Percentiles rank a stretch among this genome's conserved stretches.
phyloP scores from a whole-genome alignment of 2,113 vertebrate genomes.

The Pedetes capensis region DNA sequence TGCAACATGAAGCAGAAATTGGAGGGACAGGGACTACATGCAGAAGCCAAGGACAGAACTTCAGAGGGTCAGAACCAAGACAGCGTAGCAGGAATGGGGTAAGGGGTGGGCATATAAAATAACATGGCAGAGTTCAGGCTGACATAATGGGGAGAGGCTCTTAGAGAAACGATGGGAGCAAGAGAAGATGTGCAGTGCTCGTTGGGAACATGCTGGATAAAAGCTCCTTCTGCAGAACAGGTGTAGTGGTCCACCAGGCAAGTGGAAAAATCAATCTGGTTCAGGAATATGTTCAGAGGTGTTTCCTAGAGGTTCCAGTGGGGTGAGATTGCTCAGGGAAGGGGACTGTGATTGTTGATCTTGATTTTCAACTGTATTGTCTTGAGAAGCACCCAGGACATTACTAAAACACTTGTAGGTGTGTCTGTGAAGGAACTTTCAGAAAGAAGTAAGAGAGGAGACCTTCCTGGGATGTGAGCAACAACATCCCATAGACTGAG shows the following conservation, averaged over 20 bases:
- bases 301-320: accelerated
- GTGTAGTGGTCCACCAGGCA: too few relatives aligned
- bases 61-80: not conserved
- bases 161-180: not conserved
- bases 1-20: not conserved
- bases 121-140: not conserved
- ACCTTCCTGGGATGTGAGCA: too few relatives aligned
- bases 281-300: too few relatives aligned
- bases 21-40: not conserved
- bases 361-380: too few relatives aligned
- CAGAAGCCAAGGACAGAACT: too few relatives aligned
- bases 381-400: too few relatives aligned
- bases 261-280: not conserved
- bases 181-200: not conserved
- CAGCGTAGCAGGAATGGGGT: too few relatives aligned
- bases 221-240: not conserved
- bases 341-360: too few relatives aligned
- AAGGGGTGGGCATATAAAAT: accelerated
- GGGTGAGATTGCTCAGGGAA: not conserved
- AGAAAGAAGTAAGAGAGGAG: too few relatives aligned
- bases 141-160: not conserved
- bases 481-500: too few relatives aligned
- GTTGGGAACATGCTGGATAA: not conserved
- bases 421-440: too few relatives aligned
- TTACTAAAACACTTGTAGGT: too few relatives aligned